A percentile compares a stretch with the other conserved stretches of the same genome.
These are phyloP conservation scores for Monomorium pharaonis DNA, from an alignment of 1,140 invertebrate species.

Conservation along the genomic window DNA sequence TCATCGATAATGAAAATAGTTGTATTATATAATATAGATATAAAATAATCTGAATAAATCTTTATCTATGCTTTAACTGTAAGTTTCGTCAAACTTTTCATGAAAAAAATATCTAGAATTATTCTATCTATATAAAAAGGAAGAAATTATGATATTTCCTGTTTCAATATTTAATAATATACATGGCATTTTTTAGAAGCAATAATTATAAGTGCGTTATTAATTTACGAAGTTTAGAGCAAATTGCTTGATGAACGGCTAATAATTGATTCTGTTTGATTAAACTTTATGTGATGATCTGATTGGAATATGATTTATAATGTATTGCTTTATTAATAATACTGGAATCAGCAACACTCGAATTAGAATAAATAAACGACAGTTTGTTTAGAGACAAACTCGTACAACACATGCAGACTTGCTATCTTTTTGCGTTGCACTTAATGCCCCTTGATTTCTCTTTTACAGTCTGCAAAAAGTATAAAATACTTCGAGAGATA, in stretches of 20 bases:
- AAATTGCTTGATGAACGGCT: not conserved
- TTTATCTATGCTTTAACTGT: not conserved
- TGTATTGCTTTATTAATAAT: not conserved
- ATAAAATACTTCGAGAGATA: not conserved
- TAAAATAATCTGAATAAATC: not conserved
- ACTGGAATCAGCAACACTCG: not conserved
- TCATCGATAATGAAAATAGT: not conserved
- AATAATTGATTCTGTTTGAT: slow-evolving; percentile 24
- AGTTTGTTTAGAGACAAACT: not conserved
- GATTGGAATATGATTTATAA: not conserved
- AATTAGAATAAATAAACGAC: slow-evolving; percentile 13
- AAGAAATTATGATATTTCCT: not conserved
- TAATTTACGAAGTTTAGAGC: not conserved
- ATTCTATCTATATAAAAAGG: not conserved
- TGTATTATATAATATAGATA: not conserved
- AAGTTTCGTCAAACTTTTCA: too few species aligned
- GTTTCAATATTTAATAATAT: not conserved
- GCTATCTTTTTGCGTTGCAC: not conserved
- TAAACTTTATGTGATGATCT: slow-evolving; percentile 11
- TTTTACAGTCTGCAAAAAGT: not conserved
- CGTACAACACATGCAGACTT: not conserved
- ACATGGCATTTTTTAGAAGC: not conserved
- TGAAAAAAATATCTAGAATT: not conserved
- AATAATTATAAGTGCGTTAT: not conserved
- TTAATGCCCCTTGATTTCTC: not conserved